Evolutionary conservation across 2,113 vertebrate species (phyloP).

Genomic region (Cepphus grylle): DNA sequence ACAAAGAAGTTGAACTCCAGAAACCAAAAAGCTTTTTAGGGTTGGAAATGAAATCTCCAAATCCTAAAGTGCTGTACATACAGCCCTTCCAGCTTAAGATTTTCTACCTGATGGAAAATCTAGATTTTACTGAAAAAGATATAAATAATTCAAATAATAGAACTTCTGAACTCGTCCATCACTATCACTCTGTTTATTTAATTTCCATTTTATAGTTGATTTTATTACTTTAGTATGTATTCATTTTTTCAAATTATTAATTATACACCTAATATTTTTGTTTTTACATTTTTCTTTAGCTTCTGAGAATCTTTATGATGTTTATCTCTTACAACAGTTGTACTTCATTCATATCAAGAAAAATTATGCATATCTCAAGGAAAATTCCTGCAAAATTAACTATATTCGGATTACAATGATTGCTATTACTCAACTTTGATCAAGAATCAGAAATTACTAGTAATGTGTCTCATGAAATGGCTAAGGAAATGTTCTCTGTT

Average conservation of each 20-base stretch:
- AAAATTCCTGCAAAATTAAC: background rate
- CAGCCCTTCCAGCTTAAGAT: accelerated
- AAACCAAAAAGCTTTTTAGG: background rate
- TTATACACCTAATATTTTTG: background rate
- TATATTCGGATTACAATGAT: background rate
- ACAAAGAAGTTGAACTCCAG: background rate
- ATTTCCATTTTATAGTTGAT: background rate
- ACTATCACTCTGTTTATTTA: background rate
- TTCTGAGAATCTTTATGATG: background rate
- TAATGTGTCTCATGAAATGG: background rate
- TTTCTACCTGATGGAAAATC: background rate
- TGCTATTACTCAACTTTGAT: background rate
- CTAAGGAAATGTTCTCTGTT: background rate
- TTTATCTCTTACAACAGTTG: background rate
- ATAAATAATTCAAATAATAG: background rate
- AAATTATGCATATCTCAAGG: background rate
- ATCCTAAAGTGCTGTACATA: background rate
- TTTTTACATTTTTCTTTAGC: background rate
- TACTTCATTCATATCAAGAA: background rate
- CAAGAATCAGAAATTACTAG: background rate
- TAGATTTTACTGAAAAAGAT: background rate
- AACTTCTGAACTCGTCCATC: background rate
- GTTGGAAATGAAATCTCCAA: background rate
- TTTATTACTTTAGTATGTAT: background rate
- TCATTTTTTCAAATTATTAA: background rate